Conservation (phyloP, 2,113 vertebrate species). For the Gymnorhina tibicen region DNA sequence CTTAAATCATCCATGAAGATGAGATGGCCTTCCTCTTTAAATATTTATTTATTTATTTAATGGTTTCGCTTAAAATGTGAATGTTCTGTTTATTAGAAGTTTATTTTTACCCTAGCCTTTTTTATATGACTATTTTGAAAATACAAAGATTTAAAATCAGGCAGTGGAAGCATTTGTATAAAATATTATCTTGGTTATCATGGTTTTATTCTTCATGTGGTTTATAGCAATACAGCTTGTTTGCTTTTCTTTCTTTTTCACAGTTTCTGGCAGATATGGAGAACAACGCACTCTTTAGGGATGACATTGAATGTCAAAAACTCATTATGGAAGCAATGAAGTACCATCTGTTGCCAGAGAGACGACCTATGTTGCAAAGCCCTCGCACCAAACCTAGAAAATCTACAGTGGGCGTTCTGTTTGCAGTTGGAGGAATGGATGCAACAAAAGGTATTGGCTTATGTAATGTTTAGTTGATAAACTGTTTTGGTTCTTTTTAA, state of each 20-base stretch:
- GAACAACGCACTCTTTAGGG: constrained; percentile 86
- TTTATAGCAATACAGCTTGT: neutral
- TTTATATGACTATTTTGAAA: neutral
- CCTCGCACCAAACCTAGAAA: constrained; percentile 94
- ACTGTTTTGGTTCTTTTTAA: neutral
- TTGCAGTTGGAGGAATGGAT: constrained; percentile 96
- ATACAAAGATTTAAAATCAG: neutral
- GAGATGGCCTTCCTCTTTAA: neutral
- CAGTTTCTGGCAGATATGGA: constrained; percentile 97
- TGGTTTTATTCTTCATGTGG: neutral
- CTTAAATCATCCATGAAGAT: neutral
- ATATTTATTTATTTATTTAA: neutral
- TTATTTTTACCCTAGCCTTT: neutral
- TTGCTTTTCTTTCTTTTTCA: constrained; percentile 7
- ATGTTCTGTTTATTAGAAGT: neutral
- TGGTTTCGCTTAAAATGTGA: neutral
- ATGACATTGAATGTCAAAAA: constrained; percentile 96
- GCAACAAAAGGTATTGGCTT: constrained; percentile 85
- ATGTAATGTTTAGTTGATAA: neutral
- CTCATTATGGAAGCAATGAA: constrained; percentile 99
- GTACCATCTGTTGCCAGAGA: constrained; percentile 94
- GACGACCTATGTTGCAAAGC: constrained; percentile 91
- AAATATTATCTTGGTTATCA: neutral
- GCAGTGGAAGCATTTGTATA: neutral
- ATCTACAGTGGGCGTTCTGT: constrained; percentile 93